Percentiles rank a stretch among this genome's conserved stretches.
Evolutionary conservation across 92 coral and sea anemone species (phyloP).

Genomic region (Porites lobata): DNA sequence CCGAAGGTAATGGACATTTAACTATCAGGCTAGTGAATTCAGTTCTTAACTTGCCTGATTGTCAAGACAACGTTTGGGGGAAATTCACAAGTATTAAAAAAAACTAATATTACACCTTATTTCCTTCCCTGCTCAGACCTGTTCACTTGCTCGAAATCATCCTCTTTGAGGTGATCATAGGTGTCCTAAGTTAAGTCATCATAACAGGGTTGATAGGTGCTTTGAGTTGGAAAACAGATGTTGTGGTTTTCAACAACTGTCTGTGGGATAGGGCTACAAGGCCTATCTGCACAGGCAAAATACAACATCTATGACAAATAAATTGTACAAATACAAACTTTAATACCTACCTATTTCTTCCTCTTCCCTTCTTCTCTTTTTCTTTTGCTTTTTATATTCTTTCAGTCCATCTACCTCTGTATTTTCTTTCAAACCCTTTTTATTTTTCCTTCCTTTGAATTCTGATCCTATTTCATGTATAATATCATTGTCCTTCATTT

Average conservation of each 20-base stretch:
- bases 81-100: not conserved
- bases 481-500: constrained; percentile 45
- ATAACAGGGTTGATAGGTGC: constrained; percentile 12
- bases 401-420: constrained; percentile 11
- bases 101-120: not conserved
- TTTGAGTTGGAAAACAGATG: not conserved
- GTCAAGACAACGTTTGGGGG: too few relatives aligned
- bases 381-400: constrained; percentile 42
- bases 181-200: constrained; percentile 73
- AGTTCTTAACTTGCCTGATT: too few relatives aligned
- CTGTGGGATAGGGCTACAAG: not conserved
- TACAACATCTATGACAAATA: not conserved
- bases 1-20: too few relatives aligned
- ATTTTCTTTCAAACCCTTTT: constrained; percentile 25
- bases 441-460: constrained; percentile 39
- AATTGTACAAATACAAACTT: not conserved
- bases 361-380: constrained; percentile 48
- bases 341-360: constrained; percentile 18
- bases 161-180: constrained; percentile 56
- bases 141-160: constrained; percentile 52
- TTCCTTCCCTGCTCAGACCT: constrained; percentile 47
- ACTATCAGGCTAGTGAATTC: too few relatives aligned
- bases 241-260: not conserved
- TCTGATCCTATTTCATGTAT: constrained; percentile 19
- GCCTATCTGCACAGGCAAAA: not conserved